Evolutionary conservation across 2,113 vertebrate genomes (phyloP).

Genomic region (Percina caprodes): DNA sequence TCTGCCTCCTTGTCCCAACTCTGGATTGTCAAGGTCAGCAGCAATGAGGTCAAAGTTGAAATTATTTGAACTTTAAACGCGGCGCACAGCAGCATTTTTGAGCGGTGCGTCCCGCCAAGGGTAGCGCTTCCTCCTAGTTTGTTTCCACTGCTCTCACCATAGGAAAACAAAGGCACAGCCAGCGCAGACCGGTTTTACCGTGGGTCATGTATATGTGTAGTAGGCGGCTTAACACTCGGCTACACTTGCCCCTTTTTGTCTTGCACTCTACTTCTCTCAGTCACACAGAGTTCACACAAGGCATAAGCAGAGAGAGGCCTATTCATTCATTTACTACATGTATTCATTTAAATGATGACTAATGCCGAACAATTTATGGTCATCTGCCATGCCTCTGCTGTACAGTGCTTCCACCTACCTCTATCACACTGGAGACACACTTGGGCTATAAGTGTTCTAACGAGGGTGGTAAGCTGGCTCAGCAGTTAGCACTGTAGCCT

Average conservation of each 20-base stretch:
- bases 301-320: background rate
- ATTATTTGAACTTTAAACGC: too few species aligned
- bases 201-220: too few species aligned
- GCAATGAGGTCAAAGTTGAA: too few species aligned
- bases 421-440: slow-evolving; percentile 7
- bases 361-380: background rate
- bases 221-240: background rate
- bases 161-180: too few species aligned
- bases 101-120: too few species aligned
- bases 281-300: background rate
- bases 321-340: slow-evolving; percentile 5
- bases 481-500: slow-evolving; percentile 35
- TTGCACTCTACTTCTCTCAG: background rate
- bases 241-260: slow-evolving; percentile 5
- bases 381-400: slow-evolving; percentile 1
- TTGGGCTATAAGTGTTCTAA: slow-evolving; percentile 25
- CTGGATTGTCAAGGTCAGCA: too few species aligned
- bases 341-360: background rate
- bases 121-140: too few species aligned
- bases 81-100: too few species aligned
- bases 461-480: slow-evolving; percentile 25
- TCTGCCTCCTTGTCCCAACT: too few species aligned
- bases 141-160: too few species aligned
- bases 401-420: background rate
- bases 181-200: too few species aligned